Evolutionary conservation across 1,140 invertebrate genomes (phyloP).

Genomic region (Penaeus vannamei): DNA sequence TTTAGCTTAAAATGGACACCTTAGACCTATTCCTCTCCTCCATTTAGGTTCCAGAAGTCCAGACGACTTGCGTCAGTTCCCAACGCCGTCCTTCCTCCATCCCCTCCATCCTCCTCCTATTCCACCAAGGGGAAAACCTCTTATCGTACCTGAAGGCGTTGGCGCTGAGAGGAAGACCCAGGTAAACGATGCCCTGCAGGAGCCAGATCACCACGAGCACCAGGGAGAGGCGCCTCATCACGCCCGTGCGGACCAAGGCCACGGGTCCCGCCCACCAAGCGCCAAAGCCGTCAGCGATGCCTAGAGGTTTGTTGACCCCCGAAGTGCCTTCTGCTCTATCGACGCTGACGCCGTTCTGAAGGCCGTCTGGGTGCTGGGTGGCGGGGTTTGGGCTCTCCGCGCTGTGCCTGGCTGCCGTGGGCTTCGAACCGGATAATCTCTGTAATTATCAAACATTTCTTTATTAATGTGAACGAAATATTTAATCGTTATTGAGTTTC

Average conservation of each 20-base stretch:
- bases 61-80: too few relatives aligned
- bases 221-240: conserved; percentile 13
- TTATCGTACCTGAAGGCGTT: conserved; percentile 21
- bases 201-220: conserved; percentile 24
- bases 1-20: too few relatives aligned
- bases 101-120: neutral
- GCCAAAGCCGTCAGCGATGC: conserved; percentile 25
- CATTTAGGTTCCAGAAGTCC: too few relatives aligned
- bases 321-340: too few relatives aligned
- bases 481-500: too few relatives aligned
- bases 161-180: conserved; percentile 42
- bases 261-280: conserved; percentile 40
- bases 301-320: neutral
- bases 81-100: neutral
- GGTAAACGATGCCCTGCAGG: conserved; percentile 41
- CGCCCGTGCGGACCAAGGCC: conserved; percentile 13
- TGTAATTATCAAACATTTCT: too few relatives aligned
- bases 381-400: too few relatives aligned
- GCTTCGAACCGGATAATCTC: too few relatives aligned
- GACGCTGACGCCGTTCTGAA: neutral
- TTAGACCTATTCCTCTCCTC: too few relatives aligned
- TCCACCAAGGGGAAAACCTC: neutral
- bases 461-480: too few relatives aligned
- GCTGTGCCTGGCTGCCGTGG: too few relatives aligned
- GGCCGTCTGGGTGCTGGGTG: too few relatives aligned